Percentiles rank a stretch among this genome's conserved stretches.
These are phyloP conservation scores for Erethizon dorsatum DNA, from an alignment of 2,797 vertebrate species.

Conservation along the genomic window DNA sequence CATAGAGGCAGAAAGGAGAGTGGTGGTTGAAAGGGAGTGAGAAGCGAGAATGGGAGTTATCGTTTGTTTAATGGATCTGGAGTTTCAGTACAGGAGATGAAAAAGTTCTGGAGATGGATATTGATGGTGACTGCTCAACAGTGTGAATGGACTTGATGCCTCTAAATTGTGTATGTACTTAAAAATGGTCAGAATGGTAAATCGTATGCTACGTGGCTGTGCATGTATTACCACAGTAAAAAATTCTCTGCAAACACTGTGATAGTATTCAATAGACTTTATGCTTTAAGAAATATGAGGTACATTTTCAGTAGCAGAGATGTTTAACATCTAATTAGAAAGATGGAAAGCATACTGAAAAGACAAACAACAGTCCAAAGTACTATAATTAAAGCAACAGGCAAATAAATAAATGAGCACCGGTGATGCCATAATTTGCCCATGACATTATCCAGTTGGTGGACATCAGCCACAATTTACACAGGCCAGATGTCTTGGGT, in stretches of 20 bases:
- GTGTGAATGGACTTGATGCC: neutral
- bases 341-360: constrained; percentile 32
- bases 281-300: neutral
- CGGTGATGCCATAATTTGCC: neutral
- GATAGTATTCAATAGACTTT: neutral
- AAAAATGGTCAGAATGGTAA: neutral
- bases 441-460: constrained; percentile 25
- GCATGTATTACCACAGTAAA: neutral
- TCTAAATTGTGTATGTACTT: neutral
- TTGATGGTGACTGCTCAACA: neutral
- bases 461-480: constrained; percentile 8
- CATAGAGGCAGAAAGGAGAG: neutral
- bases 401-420: constrained; percentile 31
- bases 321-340: constrained; percentile 10
- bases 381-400: neutral
- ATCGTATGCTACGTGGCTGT: neutral
- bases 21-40: neutral
- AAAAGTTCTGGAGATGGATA: neutral
- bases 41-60: neutral
- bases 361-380: constrained; percentile 8
- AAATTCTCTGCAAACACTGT: neutral
- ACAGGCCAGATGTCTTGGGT: constrained; percentile 40
- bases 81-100: neutral
- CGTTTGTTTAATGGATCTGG: neutral
- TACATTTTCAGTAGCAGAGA: neutral